Percentiles rank a stretch among this genome's conserved stretches.
These are phyloP conservation scores for Prionchulus punctatus DNA, from an alignment of 2,888 invertebrate species.

Conservation along the genomic window DNA sequence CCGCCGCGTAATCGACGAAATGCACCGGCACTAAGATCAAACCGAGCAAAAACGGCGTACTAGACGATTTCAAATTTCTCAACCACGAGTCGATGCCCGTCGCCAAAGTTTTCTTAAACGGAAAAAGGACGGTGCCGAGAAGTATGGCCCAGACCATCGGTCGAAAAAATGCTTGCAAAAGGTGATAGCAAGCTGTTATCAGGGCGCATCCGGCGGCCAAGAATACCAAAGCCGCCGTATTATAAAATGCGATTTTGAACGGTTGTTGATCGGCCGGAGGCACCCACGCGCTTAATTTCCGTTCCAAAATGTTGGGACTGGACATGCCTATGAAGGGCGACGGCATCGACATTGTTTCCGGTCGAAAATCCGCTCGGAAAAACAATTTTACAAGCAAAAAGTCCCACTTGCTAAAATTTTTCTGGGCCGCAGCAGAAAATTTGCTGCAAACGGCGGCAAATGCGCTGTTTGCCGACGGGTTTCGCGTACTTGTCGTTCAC, in stretches of 20 bases:
- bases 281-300: slow-evolving; percentile 27
- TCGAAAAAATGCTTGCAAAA: slow-evolving; percentile 39
- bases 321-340: no score
- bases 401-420: no score
- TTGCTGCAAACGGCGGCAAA: no score
- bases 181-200: slow-evolving; percentile 54
- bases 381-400: no score
- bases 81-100: slow-evolving; percentile 56
- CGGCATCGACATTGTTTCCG: no score
- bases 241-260: slow-evolving; percentile 77
- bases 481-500: no score
- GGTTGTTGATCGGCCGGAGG: slow-evolving; percentile 67
- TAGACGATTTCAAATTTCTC: slow-evolving; percentile 16
- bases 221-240: slow-evolving; percentile 63
- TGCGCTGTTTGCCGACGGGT: no score
- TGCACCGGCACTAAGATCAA: slow-evolving; percentile 48
- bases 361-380: no score
- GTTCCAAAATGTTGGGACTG: no score
- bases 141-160: slow-evolving; percentile 87
- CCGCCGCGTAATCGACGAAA: slow-evolving; percentile 10
- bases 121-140: slow-evolving; percentile 91
- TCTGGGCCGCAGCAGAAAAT: no score
- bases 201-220: slow-evolving; percentile 51
- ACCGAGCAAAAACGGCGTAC: slow-evolving; percentile 39
- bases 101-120: slow-evolving; percentile 67